These are phyloP conservation scores for Brachyistius frenatus DNA, from an alignment of 2,113 vertebrate species.

Conservation along the genomic window DNA sequence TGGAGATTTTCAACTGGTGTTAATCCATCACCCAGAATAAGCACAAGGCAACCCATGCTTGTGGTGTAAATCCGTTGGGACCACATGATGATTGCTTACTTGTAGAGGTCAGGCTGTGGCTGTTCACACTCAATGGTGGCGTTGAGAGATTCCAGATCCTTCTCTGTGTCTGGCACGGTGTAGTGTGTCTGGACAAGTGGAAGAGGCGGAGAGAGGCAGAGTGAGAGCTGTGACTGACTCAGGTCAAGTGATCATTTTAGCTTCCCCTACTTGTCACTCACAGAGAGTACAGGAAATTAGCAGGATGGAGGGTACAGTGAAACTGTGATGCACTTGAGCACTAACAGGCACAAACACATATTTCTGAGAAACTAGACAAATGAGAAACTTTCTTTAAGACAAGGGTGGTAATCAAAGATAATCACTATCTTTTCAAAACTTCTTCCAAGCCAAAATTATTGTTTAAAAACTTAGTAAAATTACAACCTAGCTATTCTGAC, in stretches of 20 bases:
- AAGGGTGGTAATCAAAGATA: background rate
- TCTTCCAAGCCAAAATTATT: background rate
- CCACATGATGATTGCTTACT: constrained; percentile 85
- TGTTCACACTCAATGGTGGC: constrained; percentile 97
- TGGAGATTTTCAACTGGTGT: constrained; percentile 17
- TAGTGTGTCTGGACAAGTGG: constrained; percentile 89
- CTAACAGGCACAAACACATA: constrained; percentile 3
- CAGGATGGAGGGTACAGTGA: background rate
- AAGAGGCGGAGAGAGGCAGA: constrained; percentile 24
- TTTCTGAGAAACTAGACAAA: background rate
- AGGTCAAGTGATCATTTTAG: constrained; percentile 32
- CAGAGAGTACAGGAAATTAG: background rate
- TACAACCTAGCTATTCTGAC: too few relatives aligned
- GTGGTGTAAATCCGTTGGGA: constrained; percentile 55
- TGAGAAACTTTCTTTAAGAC: background rate
- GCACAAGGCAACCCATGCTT: constrained; percentile 16
- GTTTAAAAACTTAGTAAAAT: background rate
- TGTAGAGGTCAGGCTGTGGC: constrained; percentile 98
- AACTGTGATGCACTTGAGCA: constrained; percentile 1
- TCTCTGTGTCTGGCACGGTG: constrained; percentile 90
- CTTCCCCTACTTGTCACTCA: background rate
- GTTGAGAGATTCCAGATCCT: constrained; percentile 87
- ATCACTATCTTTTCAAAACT: background rate
- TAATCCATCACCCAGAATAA: constrained; percentile 12
- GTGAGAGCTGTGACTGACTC: constrained; percentile 10